These are phyloP conservation scores for Brachionus koreanus DNA, from an alignment of 1,140 invertebrate species.

Conservation along the genomic window DNA sequence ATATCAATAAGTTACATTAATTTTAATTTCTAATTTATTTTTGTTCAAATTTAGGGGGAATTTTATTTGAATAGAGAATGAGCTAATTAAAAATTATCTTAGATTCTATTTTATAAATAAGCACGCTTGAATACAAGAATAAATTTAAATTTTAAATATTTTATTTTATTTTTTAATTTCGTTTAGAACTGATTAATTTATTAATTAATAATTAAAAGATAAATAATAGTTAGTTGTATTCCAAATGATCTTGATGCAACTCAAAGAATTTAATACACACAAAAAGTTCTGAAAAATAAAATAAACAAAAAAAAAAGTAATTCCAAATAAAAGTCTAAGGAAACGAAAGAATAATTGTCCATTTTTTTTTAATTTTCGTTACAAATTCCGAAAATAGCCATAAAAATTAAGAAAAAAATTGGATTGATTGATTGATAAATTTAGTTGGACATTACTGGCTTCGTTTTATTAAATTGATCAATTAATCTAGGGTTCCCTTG, in stretches of 20 bases:
- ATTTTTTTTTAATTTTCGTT: slow-evolving; percentile 23
- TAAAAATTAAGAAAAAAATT: slow-evolving; percentile 20
- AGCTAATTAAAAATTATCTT: too few species aligned
- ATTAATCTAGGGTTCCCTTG: slow-evolving; percentile 42
- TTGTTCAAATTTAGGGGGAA: too few species aligned
- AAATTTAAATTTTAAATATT: neutral
- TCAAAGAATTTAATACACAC: slow-evolving; percentile 29
- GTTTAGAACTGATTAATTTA: slow-evolving; percentile 37
- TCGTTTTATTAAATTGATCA: neutral
- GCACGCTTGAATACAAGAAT: too few species aligned
- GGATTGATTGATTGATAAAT: slow-evolving; percentile 6
- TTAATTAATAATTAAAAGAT: slow-evolving; percentile 7
- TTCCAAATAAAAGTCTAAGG: slow-evolving; percentile 22
- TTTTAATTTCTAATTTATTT: too few species aligned
- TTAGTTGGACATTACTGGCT: slow-evolving; percentile 8
- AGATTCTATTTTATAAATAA: too few species aligned
- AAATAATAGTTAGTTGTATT: slow-evolving; percentile 22
- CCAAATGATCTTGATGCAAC: neutral
- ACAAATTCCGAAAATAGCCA: slow-evolving; percentile 31
- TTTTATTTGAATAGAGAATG: too few species aligned
- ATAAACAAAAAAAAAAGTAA: neutral
- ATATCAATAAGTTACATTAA: too few species aligned
- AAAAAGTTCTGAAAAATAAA: slow-evolving; percentile 3
- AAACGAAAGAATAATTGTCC: neutral
- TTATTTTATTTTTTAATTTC: slow-evolving; percentile 31